Evolutionary conservation across 2,888 invertebrate species (phyloP).

Genomic region (Eupithecia vulgata): DNA sequence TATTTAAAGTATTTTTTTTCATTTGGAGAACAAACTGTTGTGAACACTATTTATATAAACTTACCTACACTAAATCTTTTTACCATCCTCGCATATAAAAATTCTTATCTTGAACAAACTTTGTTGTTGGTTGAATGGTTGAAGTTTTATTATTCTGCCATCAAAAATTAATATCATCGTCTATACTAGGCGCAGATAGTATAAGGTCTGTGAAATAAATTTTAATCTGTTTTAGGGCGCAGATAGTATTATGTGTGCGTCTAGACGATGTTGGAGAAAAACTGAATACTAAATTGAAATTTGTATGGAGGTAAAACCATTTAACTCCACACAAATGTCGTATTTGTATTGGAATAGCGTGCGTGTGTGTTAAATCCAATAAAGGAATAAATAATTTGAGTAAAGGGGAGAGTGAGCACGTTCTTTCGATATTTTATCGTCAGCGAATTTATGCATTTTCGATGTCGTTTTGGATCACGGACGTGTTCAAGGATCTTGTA

Average conservation of each 20-base stretch:
- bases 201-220: no score
- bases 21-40: no score
- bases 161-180: neutral
- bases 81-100: no score
- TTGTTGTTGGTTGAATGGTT: no score
- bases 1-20: no score
- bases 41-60: no score
- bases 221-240: no score
- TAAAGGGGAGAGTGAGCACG: conserved; percentile 49
- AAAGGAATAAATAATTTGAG: conserved; percentile 45
- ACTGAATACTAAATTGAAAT: conserved; percentile 19
- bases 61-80: no score
- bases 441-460: conserved; percentile 49
- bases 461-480: conserved; percentile 41
- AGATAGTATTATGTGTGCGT: no score
- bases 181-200: no score
- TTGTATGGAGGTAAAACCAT: neutral
- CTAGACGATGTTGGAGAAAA: neutral
- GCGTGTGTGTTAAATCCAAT: conserved; percentile 38
- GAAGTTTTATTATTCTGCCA: neutral
- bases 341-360: conserved; percentile 33
- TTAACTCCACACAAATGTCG: conserved; percentile 28
- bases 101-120: neutral
- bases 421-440: conserved; percentile 48
- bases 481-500: conserved; percentile 37